phyloP scores from a whole-genome alignment of 2,888 invertebrate genomes.

The Apotomis capreana region DNA sequence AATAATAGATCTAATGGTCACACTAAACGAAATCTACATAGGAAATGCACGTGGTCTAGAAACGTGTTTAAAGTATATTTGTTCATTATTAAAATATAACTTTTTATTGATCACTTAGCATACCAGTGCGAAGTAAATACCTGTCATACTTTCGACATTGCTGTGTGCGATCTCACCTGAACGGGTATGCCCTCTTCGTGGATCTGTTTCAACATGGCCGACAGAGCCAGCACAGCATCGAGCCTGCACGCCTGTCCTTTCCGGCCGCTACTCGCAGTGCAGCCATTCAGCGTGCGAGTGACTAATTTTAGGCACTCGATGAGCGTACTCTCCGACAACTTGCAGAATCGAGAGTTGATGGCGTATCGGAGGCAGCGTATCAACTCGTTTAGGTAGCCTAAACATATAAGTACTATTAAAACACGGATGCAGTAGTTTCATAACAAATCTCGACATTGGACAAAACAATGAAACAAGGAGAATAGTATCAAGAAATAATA shows the following conservation, averaged over 20 bases:
- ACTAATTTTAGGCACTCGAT: conserved; percentile 57
- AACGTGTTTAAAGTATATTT: background rate
- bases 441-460: no score
- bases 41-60: background rate
- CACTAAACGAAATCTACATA: background rate
- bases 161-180: conserved; percentile 57
- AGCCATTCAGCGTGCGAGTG: conserved; percentile 58
- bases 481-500: no score
- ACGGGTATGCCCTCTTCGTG: conserved; percentile 63
- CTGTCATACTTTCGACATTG: background rate
- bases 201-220: conserved; percentile 62
- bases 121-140: no score
- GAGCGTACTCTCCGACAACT: conserved; percentile 66
- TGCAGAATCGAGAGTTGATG: conserved; percentile 64
- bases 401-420: background rate
- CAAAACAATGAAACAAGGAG: no score
- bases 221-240: conserved; percentile 63
- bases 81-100: no score
- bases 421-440: no score
- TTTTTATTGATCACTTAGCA: no score
- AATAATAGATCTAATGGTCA: background rate
- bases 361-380: conserved; percentile 70
- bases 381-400: conserved; percentile 75
- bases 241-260: conserved; percentile 72
- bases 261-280: conserved; percentile 66